Percentiles rank a stretch among this genome's conserved stretches.
phyloP scores from a whole-genome alignment of 2,113 vertebrate species.

The Irena cyanogastra region DNA sequence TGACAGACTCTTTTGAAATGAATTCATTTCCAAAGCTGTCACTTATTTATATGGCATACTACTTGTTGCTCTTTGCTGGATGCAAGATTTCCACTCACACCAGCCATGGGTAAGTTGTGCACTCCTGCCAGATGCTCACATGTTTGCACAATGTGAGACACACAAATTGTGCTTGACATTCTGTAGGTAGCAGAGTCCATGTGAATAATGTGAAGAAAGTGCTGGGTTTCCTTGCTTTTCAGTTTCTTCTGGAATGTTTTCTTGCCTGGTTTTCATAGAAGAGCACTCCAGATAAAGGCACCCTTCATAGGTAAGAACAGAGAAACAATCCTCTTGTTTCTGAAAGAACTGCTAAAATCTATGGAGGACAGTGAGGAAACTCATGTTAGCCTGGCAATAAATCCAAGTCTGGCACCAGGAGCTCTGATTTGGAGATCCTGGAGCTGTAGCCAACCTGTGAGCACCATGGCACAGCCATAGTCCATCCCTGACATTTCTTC shows the following conservation, averaged over 20 bases:
- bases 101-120: neutral
- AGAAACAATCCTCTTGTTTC: neutral
- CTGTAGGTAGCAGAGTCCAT: neutral
- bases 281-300: neutral
- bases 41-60: neutral
- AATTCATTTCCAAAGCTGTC: neutral
- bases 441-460: neutral
- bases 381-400: neutral
- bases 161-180: neutral
- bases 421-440: neutral
- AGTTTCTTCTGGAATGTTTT: neutral
- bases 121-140: neutral
- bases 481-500: neutral
- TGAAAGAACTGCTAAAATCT: neutral
- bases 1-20: neutral
- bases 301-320: neutral
- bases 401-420: neutral
- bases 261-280: neutral
- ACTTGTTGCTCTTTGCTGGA: neutral
- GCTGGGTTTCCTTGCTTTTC: neutral
- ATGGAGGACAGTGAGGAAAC: neutral
- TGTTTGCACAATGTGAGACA: neutral
- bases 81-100: neutral
- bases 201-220: neutral
- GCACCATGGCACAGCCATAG: fast-evolving